Percentiles rank a stretch among this genome's conserved stretches.
Conservation (phyloP, 2,888 invertebrate species). For the Drosophila monieri region DNA sequence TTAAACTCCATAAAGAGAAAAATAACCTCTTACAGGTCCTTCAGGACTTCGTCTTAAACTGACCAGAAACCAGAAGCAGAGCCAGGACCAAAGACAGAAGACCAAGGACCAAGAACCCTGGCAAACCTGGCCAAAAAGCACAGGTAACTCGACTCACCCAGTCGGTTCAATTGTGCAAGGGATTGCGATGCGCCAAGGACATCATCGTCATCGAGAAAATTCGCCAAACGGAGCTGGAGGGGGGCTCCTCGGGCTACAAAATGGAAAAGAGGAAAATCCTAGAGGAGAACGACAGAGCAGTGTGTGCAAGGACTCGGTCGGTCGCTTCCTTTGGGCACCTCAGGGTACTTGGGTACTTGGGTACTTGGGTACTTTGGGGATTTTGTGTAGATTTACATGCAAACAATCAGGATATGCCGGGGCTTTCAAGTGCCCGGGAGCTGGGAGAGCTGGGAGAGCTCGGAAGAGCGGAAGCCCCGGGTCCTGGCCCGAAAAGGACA, state of each 20-base stretch:
- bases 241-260: too few species aligned
- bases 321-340: conserved; percentile 31
- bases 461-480: conserved; percentile 15
- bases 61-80: background rate
- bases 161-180: conserved; percentile 70
- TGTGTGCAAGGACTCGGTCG: conserved; percentile 16
- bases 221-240: too few species aligned
- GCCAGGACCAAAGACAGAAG: too few species aligned
- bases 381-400: conserved; percentile 80
- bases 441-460: conserved; percentile 59
- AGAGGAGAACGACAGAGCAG: background rate
- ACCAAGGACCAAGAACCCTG: background rate
- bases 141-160: conserved; percentile 49
- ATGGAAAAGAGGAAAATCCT: too few species aligned
- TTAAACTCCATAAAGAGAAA: too few species aligned
- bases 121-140: conserved; percentile 34
- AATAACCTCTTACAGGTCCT: background rate
- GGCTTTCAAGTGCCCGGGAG: conserved; percentile 71
- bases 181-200: conserved; percentile 61
- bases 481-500: background rate
- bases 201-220: conserved; percentile 21
- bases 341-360: conserved; percentile 45
- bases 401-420: conserved; percentile 78
- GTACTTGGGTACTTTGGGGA: conserved; percentile 75
- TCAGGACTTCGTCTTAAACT: background rate